Evolutionary conservation across 2,113 vertebrate genomes (phyloP).

Genomic region (Psephotus haematonotus): DNA sequence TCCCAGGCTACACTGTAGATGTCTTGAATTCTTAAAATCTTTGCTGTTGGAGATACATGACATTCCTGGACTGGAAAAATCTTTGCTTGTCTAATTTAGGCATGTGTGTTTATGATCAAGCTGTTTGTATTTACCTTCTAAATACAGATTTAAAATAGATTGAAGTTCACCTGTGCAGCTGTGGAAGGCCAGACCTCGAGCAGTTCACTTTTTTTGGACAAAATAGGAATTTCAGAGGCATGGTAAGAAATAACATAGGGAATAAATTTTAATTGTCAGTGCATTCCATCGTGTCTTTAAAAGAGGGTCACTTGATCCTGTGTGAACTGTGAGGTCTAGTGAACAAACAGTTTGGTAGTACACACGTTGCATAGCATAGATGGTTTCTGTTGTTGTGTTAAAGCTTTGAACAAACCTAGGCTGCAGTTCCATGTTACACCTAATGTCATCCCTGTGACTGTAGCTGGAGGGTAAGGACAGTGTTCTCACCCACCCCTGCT

Average conservation of each 20-base stretch:
- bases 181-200: background rate
- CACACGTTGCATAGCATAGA: rapidly evolving
- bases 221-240: background rate
- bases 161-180: background rate
- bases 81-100: background rate
- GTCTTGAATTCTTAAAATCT: constrained; percentile 9
- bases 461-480: background rate
- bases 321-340: background rate
- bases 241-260: background rate
- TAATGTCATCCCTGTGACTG: rapidly evolving
- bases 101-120: background rate
- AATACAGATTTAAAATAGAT: background rate
- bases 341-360: background rate
- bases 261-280: background rate
- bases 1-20: background rate
- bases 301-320: background rate
- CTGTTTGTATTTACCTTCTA: background rate
- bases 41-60: background rate
- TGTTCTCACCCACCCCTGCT: background rate
- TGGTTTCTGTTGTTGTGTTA: rapidly evolving
- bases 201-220: background rate
- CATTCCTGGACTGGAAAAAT: background rate
- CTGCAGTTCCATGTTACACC: rapidly evolving
- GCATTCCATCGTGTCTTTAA: background rate
- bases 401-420: background rate